Evolutionary conservation across 1,140 invertebrate genomes (phyloP), one percentile per base, ranked within the genome.

Genomic region (Drosophila sp.): DNA sequence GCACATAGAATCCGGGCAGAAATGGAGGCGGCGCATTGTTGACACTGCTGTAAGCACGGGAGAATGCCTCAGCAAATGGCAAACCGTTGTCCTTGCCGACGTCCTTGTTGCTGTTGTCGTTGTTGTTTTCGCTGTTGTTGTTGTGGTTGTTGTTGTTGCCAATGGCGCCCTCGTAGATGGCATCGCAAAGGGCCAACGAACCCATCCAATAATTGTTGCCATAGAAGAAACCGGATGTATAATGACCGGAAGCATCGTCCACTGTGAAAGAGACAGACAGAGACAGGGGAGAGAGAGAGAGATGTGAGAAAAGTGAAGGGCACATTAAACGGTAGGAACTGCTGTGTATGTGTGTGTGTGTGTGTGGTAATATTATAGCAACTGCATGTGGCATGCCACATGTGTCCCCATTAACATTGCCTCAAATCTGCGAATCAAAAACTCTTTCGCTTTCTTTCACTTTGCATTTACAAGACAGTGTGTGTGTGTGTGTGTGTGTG

Each of bases 181-280:
- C 94, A 48, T 93, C 92, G 89, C 96, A 97, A 29, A 96, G 94
- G 62, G 94, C 95, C 38, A 95, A 93, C 1, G 96, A 97, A 67
- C 96, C 96, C 32, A 94, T 94, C 94, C 96, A 97, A 92, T 95
- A 97, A 57, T 95, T 95, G 92, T 97, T 97, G 27, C 96, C 96
- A 94, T 96, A 97, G 91, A 96, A 96, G 93, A 96, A 96, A 80
- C 96, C 95, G 46, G 94, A 95, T 3, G 95, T 95, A 89, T 96
- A 96, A 72, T 95, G 94, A 9, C 96, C 96, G 80, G 95, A 96
- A 13, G 96, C 95, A 92, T 97, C 96, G 66, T 96, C 95, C 94
- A 95, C 96, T 97, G 92, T 1, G 93, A 93, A 64, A 75, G 18
- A 29, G 38, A 58, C 34, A 38, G 4, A 25, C 11, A 62, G 36